Base-by-base conservation (phyloP, 2,797 vertebrate genomes). In the Distichodus sexfasciatus region DNA sequence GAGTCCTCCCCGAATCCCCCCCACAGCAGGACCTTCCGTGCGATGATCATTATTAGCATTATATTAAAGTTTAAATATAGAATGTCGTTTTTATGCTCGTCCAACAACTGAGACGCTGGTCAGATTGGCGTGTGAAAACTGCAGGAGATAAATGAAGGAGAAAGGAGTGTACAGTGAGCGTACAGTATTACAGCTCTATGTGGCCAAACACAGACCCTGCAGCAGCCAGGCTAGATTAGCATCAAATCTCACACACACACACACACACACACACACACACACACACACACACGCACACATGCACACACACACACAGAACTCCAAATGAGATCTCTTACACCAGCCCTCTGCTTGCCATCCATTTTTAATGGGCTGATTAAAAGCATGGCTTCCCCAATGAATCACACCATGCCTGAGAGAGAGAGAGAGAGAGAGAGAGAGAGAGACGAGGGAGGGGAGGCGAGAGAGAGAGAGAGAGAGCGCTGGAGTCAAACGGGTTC, bases 331-430 rank as follows among this genome's bases (percentile, higher is more conserved):
- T 79, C 77, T 79, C 71, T 79, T 76, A 79, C 77, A 79, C 66
- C 71, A 76, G 68, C 71, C 74, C 74, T 79, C 77, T 79, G 77
- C 74, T 79, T 69, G 69, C 71, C 72, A 79, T 79, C 77, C 77
- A 79, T 79, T 72, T 79, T 79, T 79, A 79, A 79, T 79, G 47
- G 72, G 69, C 74, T 75, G 69, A 78, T 79, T 76, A 74, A 75
- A 82, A 82, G 72, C 67, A 71, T 74, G 77, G 74, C 72, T 79
- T 79, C 77, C 77, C 77, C 66, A 72, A 79, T 76, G 77, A 76
- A 76, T 74, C 72, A 74, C 64, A 68, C 59, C 71, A 69, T 26
- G 77, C 74, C 64, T 66, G 69, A 68, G 72, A 69, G 51, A 77
- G 71, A 76, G 71, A 51, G 36, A 47, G 62, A 28, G 46, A 36